Percentiles rank a stretch among this genome's conserved stretches.
Conservation (phyloP, 2,113 vertebrate species). For the Paralichthys olivaceus region DNA sequence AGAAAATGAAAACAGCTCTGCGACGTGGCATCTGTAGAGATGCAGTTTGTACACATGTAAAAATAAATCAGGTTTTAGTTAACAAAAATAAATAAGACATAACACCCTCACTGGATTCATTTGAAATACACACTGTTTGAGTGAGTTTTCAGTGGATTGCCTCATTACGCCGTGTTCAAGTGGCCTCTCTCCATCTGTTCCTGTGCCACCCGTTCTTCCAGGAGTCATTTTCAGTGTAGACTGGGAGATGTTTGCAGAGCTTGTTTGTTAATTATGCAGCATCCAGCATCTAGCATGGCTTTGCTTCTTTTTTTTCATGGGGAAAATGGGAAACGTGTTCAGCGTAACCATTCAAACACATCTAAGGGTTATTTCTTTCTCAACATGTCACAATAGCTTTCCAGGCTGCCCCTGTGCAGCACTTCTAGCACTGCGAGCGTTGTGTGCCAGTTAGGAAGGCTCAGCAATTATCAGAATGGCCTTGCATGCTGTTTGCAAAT, state of each 20-base stretch:
- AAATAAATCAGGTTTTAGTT: constrained; percentile 62
- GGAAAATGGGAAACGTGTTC: constrained; percentile 66
- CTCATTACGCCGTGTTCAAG: constrained; percentile 73
- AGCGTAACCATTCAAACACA: constrained; percentile 62
- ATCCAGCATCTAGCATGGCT: constrained; percentile 57
- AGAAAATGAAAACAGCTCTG: constrained; percentile 24
- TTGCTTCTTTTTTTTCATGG: constrained; percentile 38
- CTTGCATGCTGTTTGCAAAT: constrained; percentile 73
- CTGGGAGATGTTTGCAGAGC: constrained; percentile 59
- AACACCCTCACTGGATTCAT: constrained; percentile 58
- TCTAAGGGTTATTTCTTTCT: constrained; percentile 71
- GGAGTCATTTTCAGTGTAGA: constrained; percentile 66
- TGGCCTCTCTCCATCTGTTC: constrained; percentile 77
- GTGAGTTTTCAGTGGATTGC: constrained; percentile 63
- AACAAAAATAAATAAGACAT: constrained; percentile 62
- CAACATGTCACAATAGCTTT: constrained; percentile 67
- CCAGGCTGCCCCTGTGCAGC: constrained; percentile 42
- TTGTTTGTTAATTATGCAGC: constrained; percentile 76
- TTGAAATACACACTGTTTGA: constrained; percentile 61
- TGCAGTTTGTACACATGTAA: constrained; percentile 48
- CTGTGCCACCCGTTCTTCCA: constrained; percentile 65
- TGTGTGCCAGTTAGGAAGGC: constrained; percentile 66
- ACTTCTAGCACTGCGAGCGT: constrained; percentile 52
- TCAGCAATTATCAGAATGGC: constrained; percentile 74
- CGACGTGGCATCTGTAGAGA: constrained; percentile 30